Base-by-base conservation (phyloP, 2,888 invertebrate genomes). In the Ormyrus thymus region DNA sequence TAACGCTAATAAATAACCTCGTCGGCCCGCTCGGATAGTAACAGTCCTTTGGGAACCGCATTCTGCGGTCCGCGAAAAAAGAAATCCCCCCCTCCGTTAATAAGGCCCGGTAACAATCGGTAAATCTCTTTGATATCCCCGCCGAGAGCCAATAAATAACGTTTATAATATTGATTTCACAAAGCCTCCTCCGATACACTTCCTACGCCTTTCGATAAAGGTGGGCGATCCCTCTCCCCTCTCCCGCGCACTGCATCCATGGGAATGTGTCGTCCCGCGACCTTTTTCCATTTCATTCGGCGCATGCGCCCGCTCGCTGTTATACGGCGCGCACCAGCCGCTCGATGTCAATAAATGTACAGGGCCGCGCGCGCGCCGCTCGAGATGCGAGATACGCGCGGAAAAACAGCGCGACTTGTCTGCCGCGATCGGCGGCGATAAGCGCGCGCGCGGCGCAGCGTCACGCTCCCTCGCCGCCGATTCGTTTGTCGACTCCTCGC, bases 101-200 rank as follows among this genome's bases (percentile, higher is more conserved):
- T 66, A 59, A 51, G 29, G 61, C 48, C 29, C 29, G 4, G 1
- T 8, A 48, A 51, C 10, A 11, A 65, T 48, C 50, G 11, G 53
- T 6, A 29, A 10, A 72, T 68, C 72, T 77, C 72, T 73, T 78
- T 78, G 72, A 78, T 72, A 29, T 29, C 29, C 29, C 66, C 50
- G 8, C 55, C 72, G 68, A 29, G 29, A 61, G 8, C 64, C 43
- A 62, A 78, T 66, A 72, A 68, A 72, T 72, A 78, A 73, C 66
- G n/a, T 46, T 29, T 29, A 66, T 61, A 76, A 78, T 78, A 77
- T 77, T 61, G 77, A 77, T 72, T 71, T 68, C 55, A 73, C 43
- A 78, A 78, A 73, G 46, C 58, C 29, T 13, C 11, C 29, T 29
- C 29, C 29, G 29, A 13, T 8, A 71, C 13, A 61, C 72, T 78